Conservation (phyloP, 2,888 invertebrate species). For the Stegana nigrithorax region DNA sequence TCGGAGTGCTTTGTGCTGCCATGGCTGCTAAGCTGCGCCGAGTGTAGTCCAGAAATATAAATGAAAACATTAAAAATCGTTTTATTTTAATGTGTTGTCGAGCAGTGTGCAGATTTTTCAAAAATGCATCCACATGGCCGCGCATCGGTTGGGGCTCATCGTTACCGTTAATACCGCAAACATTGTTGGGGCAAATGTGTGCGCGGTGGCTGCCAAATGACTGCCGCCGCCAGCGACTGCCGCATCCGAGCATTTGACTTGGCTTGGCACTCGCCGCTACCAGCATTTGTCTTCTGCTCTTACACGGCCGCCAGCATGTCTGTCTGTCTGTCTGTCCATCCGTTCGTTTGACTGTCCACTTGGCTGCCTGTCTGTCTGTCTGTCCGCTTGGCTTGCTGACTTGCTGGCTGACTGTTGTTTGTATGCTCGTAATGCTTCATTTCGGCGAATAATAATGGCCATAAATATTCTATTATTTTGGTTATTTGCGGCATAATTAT, state of each 20-base stretch:
- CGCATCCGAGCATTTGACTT: background rate
- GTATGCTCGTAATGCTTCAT: constrained; percentile 34
- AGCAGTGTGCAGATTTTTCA: constrained; percentile 60
- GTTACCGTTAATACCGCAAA: constrained; percentile 47
- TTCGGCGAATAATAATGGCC: constrained; percentile 29
- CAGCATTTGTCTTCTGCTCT: constrained; percentile 29
- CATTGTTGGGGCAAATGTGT: constrained; percentile 55
- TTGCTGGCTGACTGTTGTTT: no score
- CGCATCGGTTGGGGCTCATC: constrained; percentile 43
- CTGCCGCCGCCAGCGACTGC: constrained; percentile 22
- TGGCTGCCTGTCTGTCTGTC: background rate
- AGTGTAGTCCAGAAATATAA: constrained; percentile 9
- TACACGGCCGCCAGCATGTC: constrained; percentile 10
- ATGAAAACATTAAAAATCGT: constrained; percentile 49
- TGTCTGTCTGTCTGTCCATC: background rate
- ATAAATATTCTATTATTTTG: constrained; percentile 46
- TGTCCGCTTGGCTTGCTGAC: no score
- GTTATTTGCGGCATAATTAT: constrained; percentile 44
- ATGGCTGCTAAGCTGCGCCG: no score
- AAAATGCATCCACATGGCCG: constrained; percentile 21
- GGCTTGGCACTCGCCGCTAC: constrained; percentile 36
- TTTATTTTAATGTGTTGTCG: constrained; percentile 58
- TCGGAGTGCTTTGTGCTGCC: background rate
- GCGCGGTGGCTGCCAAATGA: constrained; percentile 40
- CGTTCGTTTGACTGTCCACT: background rate